Evolutionary conservation across 2,888 invertebrate species (phyloP), one percentile per base, ranked within the genome.

Genomic region (Pegoplata infirma): DNA sequence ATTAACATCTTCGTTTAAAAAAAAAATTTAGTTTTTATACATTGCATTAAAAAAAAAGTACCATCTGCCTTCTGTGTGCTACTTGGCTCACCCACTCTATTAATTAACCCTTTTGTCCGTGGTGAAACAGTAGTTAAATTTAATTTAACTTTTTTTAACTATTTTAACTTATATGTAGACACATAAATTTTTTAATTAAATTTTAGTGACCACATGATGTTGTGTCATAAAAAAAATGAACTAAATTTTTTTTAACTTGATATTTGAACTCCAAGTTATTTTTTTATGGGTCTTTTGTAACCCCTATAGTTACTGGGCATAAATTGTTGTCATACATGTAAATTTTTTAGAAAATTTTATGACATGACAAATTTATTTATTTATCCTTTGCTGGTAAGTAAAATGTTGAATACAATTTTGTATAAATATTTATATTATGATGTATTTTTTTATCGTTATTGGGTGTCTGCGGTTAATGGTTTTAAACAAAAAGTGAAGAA

Each of bases 201-300:
- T 69, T 69, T 16, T 56, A 69, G 63, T 76, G 68, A 76, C 68
- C 75, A 69, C 75, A 76, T 68, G 49, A 76, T 64, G 68, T 63
- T 67, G 17, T 28, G 25, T 12, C 46, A 46, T 21, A 61, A 46
- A 25, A 53, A 53, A 28, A 46, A 67, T 19, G 10, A 40, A 53
- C 61, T 61, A 67, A 36, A 59, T n/a, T 53, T 23, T 14, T 23
- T 14, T 40, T n/a, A n/a, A 44, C 28, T 40, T 46, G 17, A 25
- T 58, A 28, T 56, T 49, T 17, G 46, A 32, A 67, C 17, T 23
- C 25, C 23, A 63, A 49, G n/a, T 56, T 49, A 49, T 17, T 67
- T 67, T 40, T 59, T 56, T 67, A 63, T 44, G 49, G 21, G 49
- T 44, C 56, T 49, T 23, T 47, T 36, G n/a, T 53, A 67, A 56